These are phyloP conservation scores for Spodoptera picta DNA, from an alignment of 2,888 invertebrate genomes.

Conservation along the genomic window DNA sequence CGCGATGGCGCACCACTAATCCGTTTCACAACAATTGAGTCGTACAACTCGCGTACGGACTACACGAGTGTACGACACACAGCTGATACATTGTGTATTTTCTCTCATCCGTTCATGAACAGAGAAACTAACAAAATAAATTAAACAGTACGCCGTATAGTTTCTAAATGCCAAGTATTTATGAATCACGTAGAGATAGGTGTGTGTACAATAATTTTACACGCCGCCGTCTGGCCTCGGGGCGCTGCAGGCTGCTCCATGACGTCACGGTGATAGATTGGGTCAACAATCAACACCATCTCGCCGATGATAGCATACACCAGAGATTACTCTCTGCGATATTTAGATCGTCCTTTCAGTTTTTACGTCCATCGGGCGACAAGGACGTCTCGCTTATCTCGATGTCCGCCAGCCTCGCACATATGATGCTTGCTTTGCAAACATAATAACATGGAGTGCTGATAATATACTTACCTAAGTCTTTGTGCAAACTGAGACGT, in stretches of 20 bases:
- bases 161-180: conserved; percentile 51
- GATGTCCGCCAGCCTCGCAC: conserved; percentile 59
- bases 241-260: conserved; percentile 54
- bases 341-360: conserved; percentile 67
- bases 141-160: conserved; percentile 32
- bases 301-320: conserved; percentile 55
- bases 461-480: conserved; percentile 47
- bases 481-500: conserved; percentile 45
- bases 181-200: conserved; percentile 42
- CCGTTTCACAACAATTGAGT: conserved; percentile 41
- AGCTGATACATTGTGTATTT: conserved; percentile 49
- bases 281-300: conserved; percentile 68
- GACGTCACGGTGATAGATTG: conserved; percentile 73
- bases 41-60: conserved; percentile 22
- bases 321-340: conserved; percentile 55
- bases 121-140: conserved; percentile 48
- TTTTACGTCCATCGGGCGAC: conserved; percentile 66
- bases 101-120: conserved; percentile 35
- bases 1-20: conserved; percentile 19
- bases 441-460: conserved; percentile 63
- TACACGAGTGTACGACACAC: conserved; percentile 20
- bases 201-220: conserved; percentile 52
- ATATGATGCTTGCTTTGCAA: conserved; percentile 70
- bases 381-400: conserved; percentile 72
- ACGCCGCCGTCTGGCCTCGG: conserved; percentile 66